Percentiles rank a stretch among this genome's conserved stretches.
phyloP scores from a whole-genome alignment of 2,888 invertebrate genomes.

The Notodonta dromedarius region DNA sequence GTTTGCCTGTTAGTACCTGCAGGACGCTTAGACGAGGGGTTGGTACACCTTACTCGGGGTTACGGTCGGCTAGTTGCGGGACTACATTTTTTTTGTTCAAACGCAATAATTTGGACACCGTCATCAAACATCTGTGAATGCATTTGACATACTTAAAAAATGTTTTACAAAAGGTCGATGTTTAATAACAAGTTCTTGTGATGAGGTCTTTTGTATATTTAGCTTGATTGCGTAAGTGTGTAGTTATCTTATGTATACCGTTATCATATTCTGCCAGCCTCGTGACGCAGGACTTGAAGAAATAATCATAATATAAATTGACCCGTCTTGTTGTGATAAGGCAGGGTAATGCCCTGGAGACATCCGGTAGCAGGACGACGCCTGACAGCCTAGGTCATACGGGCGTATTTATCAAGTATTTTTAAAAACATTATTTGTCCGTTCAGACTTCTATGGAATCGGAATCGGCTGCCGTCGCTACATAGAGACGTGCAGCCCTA shows the following conservation, averaged over 20 bases:
- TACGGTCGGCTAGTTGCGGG: conserved; percentile 30
- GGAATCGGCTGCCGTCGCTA: too few relatives aligned
- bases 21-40: conserved; percentile 27
- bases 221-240: background rate
- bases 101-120: conserved; percentile 4
- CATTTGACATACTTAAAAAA: too few relatives aligned
- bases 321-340: conserved; percentile 60
- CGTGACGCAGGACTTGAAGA: conserved; percentile 3
- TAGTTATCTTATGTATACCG: background rate
- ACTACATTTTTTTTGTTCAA: conserved; percentile 13
- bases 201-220: background rate
- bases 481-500: too few relatives aligned
- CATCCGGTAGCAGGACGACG: conserved; percentile 42
- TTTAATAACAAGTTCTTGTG: background rate
- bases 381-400: background rate
- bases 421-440: background rate
- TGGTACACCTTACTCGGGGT: conserved; percentile 23
- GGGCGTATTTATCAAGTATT: background rate
- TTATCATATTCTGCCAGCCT: conserved; percentile 8
- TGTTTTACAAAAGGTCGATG: background rate
- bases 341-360: conserved; percentile 62
- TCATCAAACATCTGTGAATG: too few relatives aligned
- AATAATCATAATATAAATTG: conserved; percentile 30
- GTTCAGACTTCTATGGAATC: background rate
- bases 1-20: conserved; percentile 8